Evolutionary conservation across 1,140 invertebrate species (phyloP).

Genomic region (Solen grandis): DNA sequence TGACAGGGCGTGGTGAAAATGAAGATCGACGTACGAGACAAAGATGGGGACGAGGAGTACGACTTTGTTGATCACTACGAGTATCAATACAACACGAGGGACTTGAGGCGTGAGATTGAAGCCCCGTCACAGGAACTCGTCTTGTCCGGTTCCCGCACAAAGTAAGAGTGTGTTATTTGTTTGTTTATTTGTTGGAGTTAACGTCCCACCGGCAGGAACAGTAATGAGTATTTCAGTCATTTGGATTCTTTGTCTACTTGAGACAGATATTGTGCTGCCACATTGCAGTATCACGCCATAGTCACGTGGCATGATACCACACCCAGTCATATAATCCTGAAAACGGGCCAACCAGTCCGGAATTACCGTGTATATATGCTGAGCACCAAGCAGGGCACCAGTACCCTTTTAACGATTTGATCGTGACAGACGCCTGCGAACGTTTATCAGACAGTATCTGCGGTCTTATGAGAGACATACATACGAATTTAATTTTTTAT

Average conservation of each 20-base stretch:
- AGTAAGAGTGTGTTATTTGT: slow-evolving; percentile 30
- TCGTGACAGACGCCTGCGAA: neutral
- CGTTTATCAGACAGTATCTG: neutral
- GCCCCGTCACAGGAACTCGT: slow-evolving; percentile 51
- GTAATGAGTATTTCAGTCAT: neutral
- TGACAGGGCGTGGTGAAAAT: slow-evolving; percentile 65
- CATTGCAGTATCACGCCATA: too few relatives aligned
- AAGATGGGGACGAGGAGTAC: slow-evolving; percentile 46
- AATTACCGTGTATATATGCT: neutral
- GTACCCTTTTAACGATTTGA: neutral
- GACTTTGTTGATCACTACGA: slow-evolving; percentile 68
- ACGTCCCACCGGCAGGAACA: neutral
- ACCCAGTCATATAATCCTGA: too few relatives aligned
- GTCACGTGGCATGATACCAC: too few relatives aligned
- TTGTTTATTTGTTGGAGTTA: neutral
- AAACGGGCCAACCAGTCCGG: too few relatives aligned
- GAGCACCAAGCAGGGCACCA: too few relatives aligned
- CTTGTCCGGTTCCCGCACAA: slow-evolving; percentile 58
- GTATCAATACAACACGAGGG: slow-evolving; percentile 58
- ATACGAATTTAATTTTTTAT: too few relatives aligned
- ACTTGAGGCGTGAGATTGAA: slow-evolving; percentile 58
- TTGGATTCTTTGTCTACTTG: too few relatives aligned
- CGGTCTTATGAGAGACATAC: too few relatives aligned
- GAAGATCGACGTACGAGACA: slow-evolving; percentile 65
- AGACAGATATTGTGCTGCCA: too few relatives aligned